phyloP scores from a whole-genome alignment of 2,797 vertebrate species.

The Ctenopoma multispine region DNA sequence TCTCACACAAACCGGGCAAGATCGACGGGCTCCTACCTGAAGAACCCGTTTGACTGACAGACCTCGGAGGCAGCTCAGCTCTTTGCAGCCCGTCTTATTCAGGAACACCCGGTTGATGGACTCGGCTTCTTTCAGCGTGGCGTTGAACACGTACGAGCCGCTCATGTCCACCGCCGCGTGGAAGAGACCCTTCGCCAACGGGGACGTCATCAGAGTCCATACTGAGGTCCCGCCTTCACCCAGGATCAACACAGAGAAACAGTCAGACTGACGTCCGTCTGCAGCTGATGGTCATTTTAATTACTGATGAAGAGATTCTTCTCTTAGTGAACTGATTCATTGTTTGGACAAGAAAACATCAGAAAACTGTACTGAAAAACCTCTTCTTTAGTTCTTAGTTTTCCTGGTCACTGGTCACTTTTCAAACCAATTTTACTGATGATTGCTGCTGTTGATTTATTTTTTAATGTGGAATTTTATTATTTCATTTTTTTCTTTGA shows the following conservation, averaged over 20 bases:
- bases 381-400: too few relatives aligned
- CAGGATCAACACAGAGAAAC: background rate
- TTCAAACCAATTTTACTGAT: too few relatives aligned
- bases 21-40: slow-evolving; percentile 65
- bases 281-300: too few relatives aligned
- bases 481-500: too few relatives aligned
- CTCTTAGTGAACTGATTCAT: too few relatives aligned
- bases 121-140: slow-evolving; percentile 79
- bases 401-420: too few relatives aligned
- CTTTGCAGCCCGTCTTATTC: slow-evolving; percentile 74
- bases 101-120: slow-evolving; percentile 80
- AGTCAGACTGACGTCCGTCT: too few relatives aligned
- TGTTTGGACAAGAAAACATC: too few relatives aligned
- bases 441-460: too few relatives aligned
- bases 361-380: too few relatives aligned
- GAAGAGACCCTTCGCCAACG: slow-evolving; percentile 83
- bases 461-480: too few relatives aligned
- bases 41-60: slow-evolving; percentile 76
- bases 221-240: slow-evolving; percentile 83
- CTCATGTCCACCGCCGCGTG: slow-evolving; percentile 85
- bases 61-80: slow-evolving; percentile 73
- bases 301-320: too few relatives aligned
- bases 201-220: slow-evolving; percentile 85
- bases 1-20: background rate
- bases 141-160: slow-evolving; percentile 75